Evolutionary conservation across 2,888 invertebrate genomes (phyloP).

Genomic region (Chrysodeixis includens): DNA sequence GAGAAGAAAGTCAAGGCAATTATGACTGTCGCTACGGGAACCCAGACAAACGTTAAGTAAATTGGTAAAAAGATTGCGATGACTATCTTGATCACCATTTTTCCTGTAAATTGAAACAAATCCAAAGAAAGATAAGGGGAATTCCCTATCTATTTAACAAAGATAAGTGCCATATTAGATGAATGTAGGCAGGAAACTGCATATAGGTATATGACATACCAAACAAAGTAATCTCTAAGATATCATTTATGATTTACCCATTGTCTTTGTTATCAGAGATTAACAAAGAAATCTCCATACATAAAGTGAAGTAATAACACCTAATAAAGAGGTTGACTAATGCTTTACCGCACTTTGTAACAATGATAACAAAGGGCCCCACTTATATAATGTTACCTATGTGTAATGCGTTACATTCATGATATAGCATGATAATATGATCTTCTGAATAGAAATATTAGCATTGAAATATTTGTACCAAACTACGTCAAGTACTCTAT

Average conservation of each 20-base stretch:
- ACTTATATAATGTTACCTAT: background rate
- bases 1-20: too few species aligned
- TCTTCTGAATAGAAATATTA: background rate
- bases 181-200: too few species aligned
- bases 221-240: constrained; percentile 15
- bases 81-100: too few species aligned
- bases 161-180: too few species aligned
- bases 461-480: background rate
- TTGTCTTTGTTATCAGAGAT: constrained; percentile 1
- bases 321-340: background rate
- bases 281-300: background rate
- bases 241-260: background rate
- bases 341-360: background rate
- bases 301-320: background rate
- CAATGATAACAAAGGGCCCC: background rate
- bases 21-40: too few species aligned
- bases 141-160: too few species aligned
- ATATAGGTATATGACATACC: too few species aligned
- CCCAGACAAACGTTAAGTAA: too few species aligned
- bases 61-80: too few species aligned
- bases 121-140: too few species aligned
- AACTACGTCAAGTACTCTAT: constrained; percentile 4
- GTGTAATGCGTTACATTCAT: background rate
- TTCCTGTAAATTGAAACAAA: too few species aligned
- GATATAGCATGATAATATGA: background rate